A percentile compares a stretch with the other conserved stretches of the same genome.
Conservation (phyloP, 1,140 invertebrate genomes). For the Macrotrachela quadricornifera region DNA sequence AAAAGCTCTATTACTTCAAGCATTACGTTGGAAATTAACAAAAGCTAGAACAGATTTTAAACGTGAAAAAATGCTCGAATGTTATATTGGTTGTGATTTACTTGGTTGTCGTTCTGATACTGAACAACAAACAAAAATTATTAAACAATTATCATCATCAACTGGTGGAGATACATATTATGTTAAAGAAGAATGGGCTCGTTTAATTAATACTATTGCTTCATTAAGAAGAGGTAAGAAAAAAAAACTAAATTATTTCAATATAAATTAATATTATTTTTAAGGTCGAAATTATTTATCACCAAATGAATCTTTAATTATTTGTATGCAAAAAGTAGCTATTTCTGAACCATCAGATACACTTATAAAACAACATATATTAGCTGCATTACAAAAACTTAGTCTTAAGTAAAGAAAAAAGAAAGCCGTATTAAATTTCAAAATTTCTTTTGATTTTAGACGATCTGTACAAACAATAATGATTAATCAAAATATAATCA, state of each 20-base stretch:
- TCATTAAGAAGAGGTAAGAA: conserved; percentile 33
- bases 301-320: conserved; percentile 21
- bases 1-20: conserved; percentile 36
- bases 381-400: conserved; percentile 44
- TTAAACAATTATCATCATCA: conserved; percentile 9
- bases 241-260: too few relatives aligned
- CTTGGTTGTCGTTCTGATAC: conserved; percentile 12
- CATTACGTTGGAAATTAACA: conserved; percentile 37
- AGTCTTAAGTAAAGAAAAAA: conserved; percentile 38
- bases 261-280: too few relatives aligned
- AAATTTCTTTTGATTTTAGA: too few relatives aligned
- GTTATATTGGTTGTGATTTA: conserved; percentile 27
- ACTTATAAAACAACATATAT: conserved; percentile 39
- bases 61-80: conserved; percentile 22
- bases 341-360: conserved; percentile 24
- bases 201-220: conserved; percentile 41
- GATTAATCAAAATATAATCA: conserved; percentile 40
- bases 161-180: conserved; percentile 16
- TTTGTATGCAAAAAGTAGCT: conserved; percentile 25
- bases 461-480: conserved; percentile 35
- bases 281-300: conserved; percentile 9
- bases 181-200: conserved; percentile 29
- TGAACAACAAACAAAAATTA: background rate
- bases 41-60: conserved; percentile 18
- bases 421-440: conserved; percentile 7